Base-by-base conservation (phyloP, 1,140 invertebrate genomes). In the Drosophila teissieri region DNA sequence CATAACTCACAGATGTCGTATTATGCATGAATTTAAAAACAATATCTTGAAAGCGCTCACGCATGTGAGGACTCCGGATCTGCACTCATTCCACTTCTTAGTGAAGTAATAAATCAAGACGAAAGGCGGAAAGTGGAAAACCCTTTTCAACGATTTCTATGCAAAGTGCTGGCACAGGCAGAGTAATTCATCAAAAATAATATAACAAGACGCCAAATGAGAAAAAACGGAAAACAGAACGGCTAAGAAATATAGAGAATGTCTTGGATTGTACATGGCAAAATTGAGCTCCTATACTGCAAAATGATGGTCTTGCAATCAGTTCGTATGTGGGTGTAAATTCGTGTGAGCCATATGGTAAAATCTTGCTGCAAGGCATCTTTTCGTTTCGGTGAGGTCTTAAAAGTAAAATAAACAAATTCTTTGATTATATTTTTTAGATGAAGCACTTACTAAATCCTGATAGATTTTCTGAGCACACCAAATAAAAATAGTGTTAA, bases 1-100 rank as follows among this genome's bases (percentile, higher is more conserved):
- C 80, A 84, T 85, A 84, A 80, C 76, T 84, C 80, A 84, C 63
- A 68, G 54, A 51, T 85, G 80, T 84, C 80, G 74, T 84, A 83
- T 83, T 84, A 67, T 73, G 80, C 73, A 60, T 69, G 72, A 67
- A 80, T 76, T 74, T 72, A 72, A 76, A 85, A 84, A 85, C 80
- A 84, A 84, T 85, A 85, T 80, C 57, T 70, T 53, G 68, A 55
- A 42, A 49, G 48, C 65, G 54, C 76, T 48, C 44, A 70, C 67
- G 64, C 67, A 70, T 56, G 63, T 68, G 36, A 17, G 53, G n/a
- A 72, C 4, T 24, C 53, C 31, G 31, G 17, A 37, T 36, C 19
- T 69, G 7, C 24, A 22, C 42, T 27, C 27, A n/a, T 34, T 46
- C 64, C 49, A 17, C 19, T 72, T 15, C 14, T 36, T n/a, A 14